Evolutionary conservation across 2,797 vertebrate species (phyloP).

Genomic region (Gastrophryne carolinensis): DNA sequence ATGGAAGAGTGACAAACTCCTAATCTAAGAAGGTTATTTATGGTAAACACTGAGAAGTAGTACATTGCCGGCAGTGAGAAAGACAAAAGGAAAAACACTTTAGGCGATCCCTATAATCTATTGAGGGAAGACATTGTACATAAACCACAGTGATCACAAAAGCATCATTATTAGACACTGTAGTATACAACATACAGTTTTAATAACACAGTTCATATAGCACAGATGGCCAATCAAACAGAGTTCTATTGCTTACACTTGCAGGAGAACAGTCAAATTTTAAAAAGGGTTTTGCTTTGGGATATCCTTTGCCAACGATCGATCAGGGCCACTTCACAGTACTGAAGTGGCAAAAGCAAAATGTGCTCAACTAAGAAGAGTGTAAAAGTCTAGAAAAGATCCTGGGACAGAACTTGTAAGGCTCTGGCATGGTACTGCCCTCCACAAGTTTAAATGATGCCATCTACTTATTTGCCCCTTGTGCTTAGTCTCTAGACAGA

Average conservation of each 20-base stretch:
- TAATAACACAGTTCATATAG: background rate
- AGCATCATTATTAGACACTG: background rate
- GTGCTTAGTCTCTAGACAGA: too few relatives aligned
- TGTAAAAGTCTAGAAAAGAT: background rate
- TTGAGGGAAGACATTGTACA: slow-evolving; percentile 24
- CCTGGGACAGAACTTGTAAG: background rate
- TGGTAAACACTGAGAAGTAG: slow-evolving; percentile 15
- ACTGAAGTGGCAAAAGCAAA: background rate
- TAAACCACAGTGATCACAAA: slow-evolving; percentile 4
- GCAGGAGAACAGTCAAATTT: background rate
- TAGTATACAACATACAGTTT: background rate
- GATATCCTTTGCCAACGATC: background rate
- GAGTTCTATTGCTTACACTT: background rate
- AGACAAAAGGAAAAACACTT: background rate
- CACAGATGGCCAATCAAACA: background rate
- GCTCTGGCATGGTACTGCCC: background rate
- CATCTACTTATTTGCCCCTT: too few relatives aligned
- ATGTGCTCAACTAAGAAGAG: background rate
- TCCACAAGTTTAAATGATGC: background rate
- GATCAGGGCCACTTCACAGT: background rate
- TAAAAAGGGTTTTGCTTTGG: too few relatives aligned
- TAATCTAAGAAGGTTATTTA: slow-evolving; percentile 19
- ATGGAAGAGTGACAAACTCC: slow-evolving; percentile 15
- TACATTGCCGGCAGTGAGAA: background rate
- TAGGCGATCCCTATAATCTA: background rate